Evolutionary conservation across 2,888 invertebrate genomes (phyloP), one percentile per base, ranked within the genome.

Genomic region (Epistrophe eligans): DNA sequence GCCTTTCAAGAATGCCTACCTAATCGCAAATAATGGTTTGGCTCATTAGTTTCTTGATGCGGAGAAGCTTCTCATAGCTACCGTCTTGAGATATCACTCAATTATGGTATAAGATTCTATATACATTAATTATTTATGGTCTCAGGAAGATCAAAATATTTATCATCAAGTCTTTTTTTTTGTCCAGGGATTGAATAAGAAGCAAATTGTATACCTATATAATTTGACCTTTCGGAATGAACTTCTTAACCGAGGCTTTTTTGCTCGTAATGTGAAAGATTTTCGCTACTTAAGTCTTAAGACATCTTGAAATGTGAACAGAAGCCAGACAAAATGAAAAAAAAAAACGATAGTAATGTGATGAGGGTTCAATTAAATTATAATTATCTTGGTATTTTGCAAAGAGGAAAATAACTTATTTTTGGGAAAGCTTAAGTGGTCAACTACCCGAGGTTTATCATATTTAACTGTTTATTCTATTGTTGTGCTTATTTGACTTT

Each of bases 401-500:
- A 50, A 62, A 32, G 58, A 74, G 40, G 62, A 70, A 74, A 62
- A 50, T 19, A 40, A 70, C 13, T 66, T 70, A 62, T 64, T 43
- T 77, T 67, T 58, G 77, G n/a, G n/a, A 45, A 43, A 55, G 66
- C 76, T 84, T 80, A 80, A 76, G 50, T 84, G 84, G 84, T 80
- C 84, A 84, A 17, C 71, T 80, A 84, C 80, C 84, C 52, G 58
- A 13, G 43, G 13, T 15, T 43, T 15, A 43, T 35, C 35, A 35
- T 35, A 35, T 35, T 4, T 40, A 43, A 43, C 43, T 43, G 43
- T 43, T 43, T 43, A 6, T 13, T 15, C 10, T 3, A 4, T 11
- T 40, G 13, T 4, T 43, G 43, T 43, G 6, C 1, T 43, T 40
- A 40, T 40, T 40, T 40, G 13, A 43, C 6, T 43, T 43, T n/a